Conservation (phyloP, 2,888 invertebrate species). For the Eupithecia dodoneata region DNA sequence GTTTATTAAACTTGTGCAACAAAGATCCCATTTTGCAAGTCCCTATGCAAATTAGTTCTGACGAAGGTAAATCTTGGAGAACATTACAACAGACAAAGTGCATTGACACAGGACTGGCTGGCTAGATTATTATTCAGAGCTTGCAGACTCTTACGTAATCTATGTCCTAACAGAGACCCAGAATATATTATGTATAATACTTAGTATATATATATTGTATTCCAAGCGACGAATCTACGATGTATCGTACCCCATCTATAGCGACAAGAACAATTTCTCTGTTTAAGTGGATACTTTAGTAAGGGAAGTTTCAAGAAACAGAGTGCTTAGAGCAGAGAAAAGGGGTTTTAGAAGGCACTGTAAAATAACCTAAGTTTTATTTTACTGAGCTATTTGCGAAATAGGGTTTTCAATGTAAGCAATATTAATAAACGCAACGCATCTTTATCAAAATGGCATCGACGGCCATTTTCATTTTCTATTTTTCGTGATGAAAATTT, state of each 20-base stretch:
- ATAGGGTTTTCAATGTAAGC: neutral
- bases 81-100: slow-evolving; percentile 16
- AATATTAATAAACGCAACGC: neutral
- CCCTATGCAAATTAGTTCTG: slow-evolving; percentile 15
- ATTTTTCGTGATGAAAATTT: slow-evolving; percentile 6
- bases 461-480: slow-evolving; percentile 12
- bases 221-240: neutral
- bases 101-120: slow-evolving; percentile 24
- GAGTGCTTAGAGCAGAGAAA: neutral
- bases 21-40: slow-evolving; percentile 9
- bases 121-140: slow-evolving; percentile 11
- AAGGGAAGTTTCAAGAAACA: neutral
- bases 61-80: slow-evolving; percentile 18
- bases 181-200: neutral
- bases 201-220: neutral
- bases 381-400: neutral
- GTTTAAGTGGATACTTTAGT: neutral
- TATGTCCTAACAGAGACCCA: neutral
- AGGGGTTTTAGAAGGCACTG: neutral
- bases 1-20: slow-evolving; percentile 15
- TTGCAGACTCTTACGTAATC: neutral
- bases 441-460: neutral
- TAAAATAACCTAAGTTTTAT: neutral
- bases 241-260: neutral
- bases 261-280: slow-evolving; percentile 2